These are phyloP conservation scores for Callipepla californica DNA, from an alignment of 2,113 vertebrate genomes.

Conservation along the genomic window DNA sequence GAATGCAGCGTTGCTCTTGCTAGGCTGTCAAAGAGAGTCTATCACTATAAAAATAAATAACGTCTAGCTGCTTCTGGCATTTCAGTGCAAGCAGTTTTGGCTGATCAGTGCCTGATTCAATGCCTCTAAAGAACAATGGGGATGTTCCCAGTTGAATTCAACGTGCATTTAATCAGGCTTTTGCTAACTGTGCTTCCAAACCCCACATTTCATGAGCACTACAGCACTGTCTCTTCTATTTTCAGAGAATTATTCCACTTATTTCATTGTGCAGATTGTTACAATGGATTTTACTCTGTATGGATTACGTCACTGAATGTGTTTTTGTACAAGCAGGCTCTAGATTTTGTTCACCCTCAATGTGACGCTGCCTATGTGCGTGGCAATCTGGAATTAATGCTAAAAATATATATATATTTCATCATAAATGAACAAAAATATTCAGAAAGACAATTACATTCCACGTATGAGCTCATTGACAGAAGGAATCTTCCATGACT, in stretches of 20 bases:
- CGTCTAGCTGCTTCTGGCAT: conserved; percentile 45
- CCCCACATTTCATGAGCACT: background rate
- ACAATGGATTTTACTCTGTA: conserved; percentile 32
- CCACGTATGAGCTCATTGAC: conserved; percentile 4
- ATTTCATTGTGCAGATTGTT: background rate
- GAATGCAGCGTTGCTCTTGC: background rate
- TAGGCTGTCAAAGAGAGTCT: conserved; percentile 25
- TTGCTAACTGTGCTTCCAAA: conserved; percentile 30
- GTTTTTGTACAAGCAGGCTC: conserved; percentile 46
- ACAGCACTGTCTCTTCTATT: background rate
- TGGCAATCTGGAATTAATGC: conserved; percentile 35
- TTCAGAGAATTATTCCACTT: conserved; percentile 26
- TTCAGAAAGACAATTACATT: background rate
- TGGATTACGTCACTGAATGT: conserved; percentile 30
- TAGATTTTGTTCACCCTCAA: background rate
- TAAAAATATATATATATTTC: conserved; percentile 49
- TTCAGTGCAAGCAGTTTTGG: conserved; percentile 16
- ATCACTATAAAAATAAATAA: conserved; percentile 62
- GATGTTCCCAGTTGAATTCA: conserved; percentile 7
- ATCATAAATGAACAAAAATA: conserved; percentile 46
- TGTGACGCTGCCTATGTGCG: conserved; percentile 15
- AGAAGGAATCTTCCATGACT: background rate
- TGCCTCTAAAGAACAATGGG: background rate
- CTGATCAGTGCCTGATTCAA: background rate
- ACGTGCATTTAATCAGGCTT: conserved; percentile 28